Percentiles rank a stretch among this genome's conserved stretches.
These are phyloP conservation scores for Steinernema khuongi DNA, from an alignment of 1,140 invertebrate genomes.

Conservation along the genomic window DNA sequence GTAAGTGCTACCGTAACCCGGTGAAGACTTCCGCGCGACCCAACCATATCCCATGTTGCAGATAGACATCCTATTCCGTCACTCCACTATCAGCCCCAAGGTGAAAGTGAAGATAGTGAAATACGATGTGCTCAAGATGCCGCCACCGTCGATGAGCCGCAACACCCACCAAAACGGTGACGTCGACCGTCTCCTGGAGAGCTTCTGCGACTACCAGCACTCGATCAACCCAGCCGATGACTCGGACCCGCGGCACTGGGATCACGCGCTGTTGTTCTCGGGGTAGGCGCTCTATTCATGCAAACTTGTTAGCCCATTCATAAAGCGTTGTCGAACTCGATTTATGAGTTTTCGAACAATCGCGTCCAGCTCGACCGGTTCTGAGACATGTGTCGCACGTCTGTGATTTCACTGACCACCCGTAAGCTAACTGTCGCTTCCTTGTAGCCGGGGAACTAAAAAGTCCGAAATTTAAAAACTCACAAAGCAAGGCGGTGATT, in stretches of 20 bases:
- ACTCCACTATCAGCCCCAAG: slow-evolving; percentile 34
- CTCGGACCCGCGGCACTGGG: slow-evolving; percentile 40
- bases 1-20: slow-evolving; percentile 20
- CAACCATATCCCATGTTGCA: slow-evolving; percentile 25
- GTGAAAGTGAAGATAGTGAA: slow-evolving; percentile 37
- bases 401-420: no score
- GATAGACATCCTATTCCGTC: slow-evolving; percentile 40
- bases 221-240: slow-evolving; percentile 32
- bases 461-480: no score
- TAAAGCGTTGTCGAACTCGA: background rate
- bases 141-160: slow-evolving; percentile 24
- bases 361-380: background rate
- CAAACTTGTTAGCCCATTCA: background rate
- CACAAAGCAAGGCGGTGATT: no score
- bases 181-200: slow-evolving; percentile 39
- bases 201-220: slow-evolving; percentile 39
- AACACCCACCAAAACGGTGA: slow-evolving; percentile 31
- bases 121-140: slow-evolving; percentile 41
- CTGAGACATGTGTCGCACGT: no score
- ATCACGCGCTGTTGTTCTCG: slow-evolving; percentile 42
- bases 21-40: no score
- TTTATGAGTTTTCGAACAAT: background rate
- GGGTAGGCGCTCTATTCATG: slow-evolving; percentile 28
- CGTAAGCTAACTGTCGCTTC: no score
- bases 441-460: no score